Conservation (phyloP, 2,113 vertebrate genomes). For the Stercorarius parasiticus region DNA sequence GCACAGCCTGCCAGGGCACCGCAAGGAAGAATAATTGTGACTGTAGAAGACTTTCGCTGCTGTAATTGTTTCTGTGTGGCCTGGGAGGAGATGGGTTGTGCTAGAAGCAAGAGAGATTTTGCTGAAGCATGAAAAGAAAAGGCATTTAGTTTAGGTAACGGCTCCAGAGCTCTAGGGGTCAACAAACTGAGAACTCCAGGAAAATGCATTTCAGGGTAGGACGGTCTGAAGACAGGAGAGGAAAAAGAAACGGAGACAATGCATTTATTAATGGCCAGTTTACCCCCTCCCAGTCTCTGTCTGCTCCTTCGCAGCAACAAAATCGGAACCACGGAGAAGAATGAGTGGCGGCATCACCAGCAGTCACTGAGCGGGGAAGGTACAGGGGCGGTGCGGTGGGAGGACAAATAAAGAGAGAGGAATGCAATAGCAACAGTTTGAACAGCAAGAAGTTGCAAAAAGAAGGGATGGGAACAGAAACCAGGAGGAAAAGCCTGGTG, state of each 20-base stretch:
- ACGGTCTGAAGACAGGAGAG: background rate
- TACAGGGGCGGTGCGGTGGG: background rate
- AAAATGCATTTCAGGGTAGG: background rate
- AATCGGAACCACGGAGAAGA: fast-evolving
- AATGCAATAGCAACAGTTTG: background rate
- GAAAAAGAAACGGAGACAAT: background rate
- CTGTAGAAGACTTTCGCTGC: background rate
- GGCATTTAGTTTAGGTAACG: slow-evolving; percentile 27
- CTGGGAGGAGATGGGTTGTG: background rate
- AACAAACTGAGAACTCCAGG: background rate
- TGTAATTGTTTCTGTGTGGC: background rate
- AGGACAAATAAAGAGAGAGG: background rate
- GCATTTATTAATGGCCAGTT: background rate
- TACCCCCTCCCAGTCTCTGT: background rate
- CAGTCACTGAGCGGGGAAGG: background rate
- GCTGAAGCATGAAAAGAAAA: slow-evolving; percentile 32
- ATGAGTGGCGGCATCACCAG: background rate
- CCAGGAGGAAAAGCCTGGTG: background rate
- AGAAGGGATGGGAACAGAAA: background rate
- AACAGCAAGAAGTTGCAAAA: background rate
- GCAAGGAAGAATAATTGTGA: background rate
- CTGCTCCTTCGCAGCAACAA: background rate
- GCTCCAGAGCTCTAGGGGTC: background rate
- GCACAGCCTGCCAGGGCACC: background rate
- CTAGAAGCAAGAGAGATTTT: background rate